These are phyloP conservation scores for Phenganax subtilis DNA, from an alignment of 92 coral and sea anemone species.

Conservation along the genomic window DNA sequence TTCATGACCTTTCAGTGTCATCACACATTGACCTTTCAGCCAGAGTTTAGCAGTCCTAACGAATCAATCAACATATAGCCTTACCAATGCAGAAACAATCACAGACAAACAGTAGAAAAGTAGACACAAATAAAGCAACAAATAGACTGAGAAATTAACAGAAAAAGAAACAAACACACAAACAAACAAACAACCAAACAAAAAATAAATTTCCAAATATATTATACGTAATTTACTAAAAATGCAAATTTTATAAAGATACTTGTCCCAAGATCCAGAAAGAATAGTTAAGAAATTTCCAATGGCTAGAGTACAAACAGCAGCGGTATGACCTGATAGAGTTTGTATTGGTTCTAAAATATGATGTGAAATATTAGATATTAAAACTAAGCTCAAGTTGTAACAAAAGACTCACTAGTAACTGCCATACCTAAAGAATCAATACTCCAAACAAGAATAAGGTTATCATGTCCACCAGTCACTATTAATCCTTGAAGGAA, in stretches of 20 bases:
- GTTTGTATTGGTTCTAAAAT: constrained; percentile 76
- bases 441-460: constrained; percentile 76
- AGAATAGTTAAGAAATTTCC: constrained; percentile 93
- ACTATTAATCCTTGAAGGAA: constrained; percentile 65
- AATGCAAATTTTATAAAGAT: constrained; percentile 8
- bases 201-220: neutral
- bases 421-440: constrained; percentile 75
- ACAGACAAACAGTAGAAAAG: too few species aligned
- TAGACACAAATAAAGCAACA: neutral
- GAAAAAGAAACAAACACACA: too few species aligned
- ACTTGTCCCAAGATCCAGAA: constrained; percentile 99
- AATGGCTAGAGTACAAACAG: constrained; percentile 81
- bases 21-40: constrained; percentile 76
- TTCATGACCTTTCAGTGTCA: constrained; percentile 88
- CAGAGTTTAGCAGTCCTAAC: constrained; percentile 92
- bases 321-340: constrained; percentile 82
- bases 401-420: neutral
- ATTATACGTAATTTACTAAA: neutral
- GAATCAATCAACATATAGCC: neutral
- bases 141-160: neutral
- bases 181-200: neutral
- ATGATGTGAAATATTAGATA: neutral
- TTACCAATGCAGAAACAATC: too few species aligned
- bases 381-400: neutral
- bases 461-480: constrained; percentile 96